Conservation (phyloP, 2,113 vertebrate genomes). For the Thalassarche chlororhynchos region DNA sequence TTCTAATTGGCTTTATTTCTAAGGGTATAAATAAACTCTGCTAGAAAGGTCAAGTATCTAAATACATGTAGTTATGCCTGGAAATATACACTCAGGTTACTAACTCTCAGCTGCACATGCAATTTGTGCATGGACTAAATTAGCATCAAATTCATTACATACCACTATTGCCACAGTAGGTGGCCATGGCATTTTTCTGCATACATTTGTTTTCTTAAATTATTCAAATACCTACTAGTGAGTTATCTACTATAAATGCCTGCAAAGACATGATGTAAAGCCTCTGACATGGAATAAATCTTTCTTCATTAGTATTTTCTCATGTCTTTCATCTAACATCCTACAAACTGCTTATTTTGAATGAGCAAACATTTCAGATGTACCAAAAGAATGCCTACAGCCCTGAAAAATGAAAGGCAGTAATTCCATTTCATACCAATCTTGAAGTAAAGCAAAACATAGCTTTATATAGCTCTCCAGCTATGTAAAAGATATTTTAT, state of each 20-base stretch:
- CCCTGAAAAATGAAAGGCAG: background rate
- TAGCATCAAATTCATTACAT: background rate
- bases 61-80: background rate
- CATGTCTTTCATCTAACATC: background rate
- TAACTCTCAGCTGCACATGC: background rate
- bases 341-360: background rate
- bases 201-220: background rate
- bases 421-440: background rate
- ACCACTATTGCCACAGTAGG: background rate
- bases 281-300: background rate
- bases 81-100: background rate
- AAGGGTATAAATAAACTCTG: background rate
- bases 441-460: background rate
- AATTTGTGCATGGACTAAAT: background rate
- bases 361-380: background rate
- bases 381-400: background rate
- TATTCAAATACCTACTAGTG: background rate
- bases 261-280: background rate
- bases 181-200: background rate
- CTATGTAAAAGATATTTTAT: background rate
- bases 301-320: background rate
- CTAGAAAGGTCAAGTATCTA: background rate
- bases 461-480: background rate
- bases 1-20: background rate
- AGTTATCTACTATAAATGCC: background rate